Percentiles rank a stretch among this genome's conserved stretches.
Evolutionary conservation across 37 sponge, comb jelly and placozoan genomes (phyloP).

Genomic region (Aplysina aerophoba): DNA sequence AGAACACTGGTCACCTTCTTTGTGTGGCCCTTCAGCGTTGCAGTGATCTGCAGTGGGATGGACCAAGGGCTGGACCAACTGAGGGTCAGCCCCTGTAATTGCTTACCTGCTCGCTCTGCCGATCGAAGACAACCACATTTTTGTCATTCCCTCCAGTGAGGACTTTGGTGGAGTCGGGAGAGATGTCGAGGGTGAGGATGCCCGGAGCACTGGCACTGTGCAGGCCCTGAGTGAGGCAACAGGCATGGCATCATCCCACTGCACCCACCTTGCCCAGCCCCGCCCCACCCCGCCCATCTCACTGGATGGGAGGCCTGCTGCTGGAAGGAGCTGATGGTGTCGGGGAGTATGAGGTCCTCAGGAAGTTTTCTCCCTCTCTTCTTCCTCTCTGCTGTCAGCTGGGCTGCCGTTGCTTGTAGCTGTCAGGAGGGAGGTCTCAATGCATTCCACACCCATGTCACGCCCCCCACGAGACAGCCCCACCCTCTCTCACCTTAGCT

Average conservation of each 20-base stretch:
- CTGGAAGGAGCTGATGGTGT: conserved; percentile 77
- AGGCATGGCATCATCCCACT: background rate
- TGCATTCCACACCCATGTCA: background rate
- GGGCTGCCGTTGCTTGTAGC: conserved; percentile 91
- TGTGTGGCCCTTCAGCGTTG: conserved; percentile 95
- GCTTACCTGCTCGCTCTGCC: conserved; percentile 63
- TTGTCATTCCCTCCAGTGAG: conserved; percentile 98
- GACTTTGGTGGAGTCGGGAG: conserved; percentile 71
- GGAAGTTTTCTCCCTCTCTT: conserved; percentile 98
- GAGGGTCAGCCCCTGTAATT: background rate
- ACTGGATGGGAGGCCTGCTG: conserved; percentile 92
- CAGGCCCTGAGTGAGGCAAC: conserved; percentile 58
- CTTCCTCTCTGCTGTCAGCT: conserved; percentile 94
- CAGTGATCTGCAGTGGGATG: conserved; percentile 49
- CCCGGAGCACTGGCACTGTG: conserved; percentile 98
- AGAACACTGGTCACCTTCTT: conserved; percentile 95
- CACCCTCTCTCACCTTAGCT: conserved; percentile 48
- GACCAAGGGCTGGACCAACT: too few relatives aligned
- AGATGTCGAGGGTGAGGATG: conserved; percentile 92
- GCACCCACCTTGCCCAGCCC: background rate
- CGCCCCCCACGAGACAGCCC: too few relatives aligned
- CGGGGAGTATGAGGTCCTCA: conserved; percentile 82
- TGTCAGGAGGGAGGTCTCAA: background rate
- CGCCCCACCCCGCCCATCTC: background rate
- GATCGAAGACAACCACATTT: conserved; percentile 92